phyloP scores from a whole-genome alignment of 2,888 invertebrate genomes.

The Clunio marinus region DNA sequence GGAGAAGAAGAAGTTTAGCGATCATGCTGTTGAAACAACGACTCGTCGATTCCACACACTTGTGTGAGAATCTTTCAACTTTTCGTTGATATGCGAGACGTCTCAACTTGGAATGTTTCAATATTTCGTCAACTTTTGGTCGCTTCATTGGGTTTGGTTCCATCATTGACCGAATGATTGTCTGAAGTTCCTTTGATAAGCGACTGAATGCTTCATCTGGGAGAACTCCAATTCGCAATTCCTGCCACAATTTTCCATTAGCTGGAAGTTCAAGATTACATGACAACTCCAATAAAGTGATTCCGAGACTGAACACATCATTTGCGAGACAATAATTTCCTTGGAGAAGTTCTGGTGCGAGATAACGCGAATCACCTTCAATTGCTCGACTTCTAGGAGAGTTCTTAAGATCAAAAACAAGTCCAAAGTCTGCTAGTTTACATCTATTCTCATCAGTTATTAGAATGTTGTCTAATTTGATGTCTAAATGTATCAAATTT shows the following conservation, averaged over 20 bases:
- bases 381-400: conserved; percentile 52
- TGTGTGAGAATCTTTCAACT: conserved; percentile 37
- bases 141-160: conserved; percentile 53
- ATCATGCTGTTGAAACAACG: too few relatives aligned
- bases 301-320: conserved; percentile 71
- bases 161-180: conserved; percentile 57
- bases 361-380: conserved; percentile 72
- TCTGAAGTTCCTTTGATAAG: conserved; percentile 54
- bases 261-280: conserved; percentile 66
- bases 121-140: conserved; percentile 55
- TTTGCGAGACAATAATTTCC: conserved; percentile 63
- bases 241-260: conserved; percentile 66
- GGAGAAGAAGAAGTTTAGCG: background rate
- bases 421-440: conserved; percentile 72
- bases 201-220: conserved; percentile 53
- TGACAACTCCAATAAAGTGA: conserved; percentile 66
- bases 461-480: conserved; percentile 74
- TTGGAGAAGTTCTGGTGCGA: conserved; percentile 67
- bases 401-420: conserved; percentile 59
- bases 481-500: conserved; percentile 68
- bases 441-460: conserved; percentile 56
- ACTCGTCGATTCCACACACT: too few relatives aligned
- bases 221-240: conserved; percentile 56
- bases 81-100: background rate
- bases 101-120: conserved; percentile 45